Evolutionary conservation across 2,113 vertebrate species (phyloP).

Genomic region (Climacteris rufus): DNA sequence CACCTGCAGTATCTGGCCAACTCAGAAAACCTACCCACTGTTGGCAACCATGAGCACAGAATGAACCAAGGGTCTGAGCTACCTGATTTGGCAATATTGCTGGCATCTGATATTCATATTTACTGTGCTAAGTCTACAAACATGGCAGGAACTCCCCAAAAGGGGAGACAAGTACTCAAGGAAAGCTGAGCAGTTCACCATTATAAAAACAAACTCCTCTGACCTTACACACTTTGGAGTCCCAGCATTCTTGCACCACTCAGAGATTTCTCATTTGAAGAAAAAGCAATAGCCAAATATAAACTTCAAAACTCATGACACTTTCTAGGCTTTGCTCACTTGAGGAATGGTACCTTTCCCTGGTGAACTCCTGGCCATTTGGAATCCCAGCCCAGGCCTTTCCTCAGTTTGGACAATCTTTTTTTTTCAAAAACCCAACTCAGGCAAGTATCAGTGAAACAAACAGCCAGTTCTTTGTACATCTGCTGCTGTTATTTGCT

Average conservation of each 20-base stretch:
- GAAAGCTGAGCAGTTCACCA: background rate
- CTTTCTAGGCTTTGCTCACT: background rate
- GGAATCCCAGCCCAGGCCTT: background rate
- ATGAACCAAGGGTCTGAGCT: background rate
- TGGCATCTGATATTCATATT: background rate
- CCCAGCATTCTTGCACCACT: background rate
- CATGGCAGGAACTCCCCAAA: background rate
- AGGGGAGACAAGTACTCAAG: background rate
- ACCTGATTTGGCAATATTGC: background rate
- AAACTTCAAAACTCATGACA: background rate
- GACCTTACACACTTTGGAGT: background rate
- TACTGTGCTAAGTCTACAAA: background rate
- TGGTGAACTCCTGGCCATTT: background rate
- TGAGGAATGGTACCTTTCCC: background rate
- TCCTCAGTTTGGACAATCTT: background rate
- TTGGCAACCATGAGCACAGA: background rate
- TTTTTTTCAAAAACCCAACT: background rate
- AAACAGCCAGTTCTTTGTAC: background rate
- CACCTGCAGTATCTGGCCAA: background rate
- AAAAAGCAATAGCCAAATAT: background rate
- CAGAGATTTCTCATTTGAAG: background rate
- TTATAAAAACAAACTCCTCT: background rate
- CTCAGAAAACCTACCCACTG: background rate
- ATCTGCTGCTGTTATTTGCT: background rate
- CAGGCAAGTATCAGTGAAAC: background rate